These are phyloP conservation scores for Diacarnus erythraeanus DNA, from an alignment of 37 sponge, comb jelly and placozoan species.

Conservation along the genomic window DNA sequence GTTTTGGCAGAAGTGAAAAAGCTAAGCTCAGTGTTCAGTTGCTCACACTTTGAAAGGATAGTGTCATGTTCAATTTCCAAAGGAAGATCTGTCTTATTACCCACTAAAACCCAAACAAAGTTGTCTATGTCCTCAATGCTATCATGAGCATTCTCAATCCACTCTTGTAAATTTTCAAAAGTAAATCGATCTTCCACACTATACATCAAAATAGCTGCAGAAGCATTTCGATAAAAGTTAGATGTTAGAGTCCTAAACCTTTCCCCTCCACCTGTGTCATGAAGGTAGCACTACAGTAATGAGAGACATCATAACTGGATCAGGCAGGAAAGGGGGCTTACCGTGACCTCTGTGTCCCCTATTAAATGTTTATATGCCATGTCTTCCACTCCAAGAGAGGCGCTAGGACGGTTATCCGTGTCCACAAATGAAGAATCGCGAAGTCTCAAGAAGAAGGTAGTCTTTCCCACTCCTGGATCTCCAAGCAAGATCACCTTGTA, in stretches of 20 bases:
- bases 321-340: neutral
- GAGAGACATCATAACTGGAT: neutral
- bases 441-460: conserved; percentile 51
- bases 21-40: conserved; percentile 25
- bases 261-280: conserved; percentile 82
- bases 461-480: conserved; percentile 68
- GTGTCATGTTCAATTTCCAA: conserved; percentile 38
- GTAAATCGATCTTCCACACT: conserved; percentile 62
- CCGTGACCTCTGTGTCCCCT: conserved; percentile 17
- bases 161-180: conserved; percentile 55
- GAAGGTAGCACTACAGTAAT: conserved; percentile 42
- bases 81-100: conserved; percentile 69
- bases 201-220: conserved; percentile 72
- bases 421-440: conserved; percentile 36
- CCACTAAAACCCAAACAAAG: conserved; percentile 58
- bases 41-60: conserved; percentile 3
- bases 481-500: conserved; percentile 71
- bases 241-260: conserved; percentile 71
- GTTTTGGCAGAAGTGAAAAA: conserved; percentile 76
- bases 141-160: conserved; percentile 52
- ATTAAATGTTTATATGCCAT: conserved; percentile 13
- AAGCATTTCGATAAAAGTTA: conserved; percentile 67
- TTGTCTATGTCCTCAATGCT: conserved; percentile 13
- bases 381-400: conserved; percentile 33
- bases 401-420: conserved; percentile 16